Base-by-base conservation (phyloP, 2,113 vertebrate species). In the Vulpes vulpes region DNA sequence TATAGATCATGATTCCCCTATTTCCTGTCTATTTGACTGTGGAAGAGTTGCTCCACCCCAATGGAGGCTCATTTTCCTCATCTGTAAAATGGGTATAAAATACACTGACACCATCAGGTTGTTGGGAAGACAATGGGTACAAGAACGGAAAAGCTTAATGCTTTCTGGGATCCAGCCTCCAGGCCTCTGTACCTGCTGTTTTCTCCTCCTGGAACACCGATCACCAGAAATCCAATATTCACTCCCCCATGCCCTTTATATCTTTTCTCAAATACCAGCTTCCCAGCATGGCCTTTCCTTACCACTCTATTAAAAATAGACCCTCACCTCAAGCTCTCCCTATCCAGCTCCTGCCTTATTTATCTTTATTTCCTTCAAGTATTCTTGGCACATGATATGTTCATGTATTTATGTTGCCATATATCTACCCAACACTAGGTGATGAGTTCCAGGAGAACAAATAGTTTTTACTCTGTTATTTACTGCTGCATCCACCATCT, bases 291-390 rank as follows among this genome's bases (percentile, higher is more conserved):
- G 51, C 10, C 15, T 76, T 83, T 67, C 15, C 32, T 9, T 67
- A 57, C n/a, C 8, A 43, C 11, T 35, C 19, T 57, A 2, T 30
- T 30, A 51, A 57, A 78, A 59, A 43, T 16, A 23, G 57, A 80
- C 4, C 1, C 0, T 23, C 11, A 60, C 3, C 8, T 3, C 17
- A 30, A 25, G 64, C 5, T 59, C 23, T 30, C n/a, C 80, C 10
- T 15, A 2, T 43, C 30, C 4, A 25, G 23, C 57, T 67, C 92
- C 51, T 49, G 17, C 6, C 51, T 94, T 69, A 14, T 87, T n/a
- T 20, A 38, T 69, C 25, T 67, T 57, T 12, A 5, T 12, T 30
- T 20, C n/a, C 35, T 76, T 59, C 64, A 90, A 35, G 11, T 49
- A 22, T 30, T 25, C 60, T n/a, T 30, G 30, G n/a, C 60, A 65